Conservation (phyloP, 1,140 invertebrate species). For the Monochamus saltuarius region DNA sequence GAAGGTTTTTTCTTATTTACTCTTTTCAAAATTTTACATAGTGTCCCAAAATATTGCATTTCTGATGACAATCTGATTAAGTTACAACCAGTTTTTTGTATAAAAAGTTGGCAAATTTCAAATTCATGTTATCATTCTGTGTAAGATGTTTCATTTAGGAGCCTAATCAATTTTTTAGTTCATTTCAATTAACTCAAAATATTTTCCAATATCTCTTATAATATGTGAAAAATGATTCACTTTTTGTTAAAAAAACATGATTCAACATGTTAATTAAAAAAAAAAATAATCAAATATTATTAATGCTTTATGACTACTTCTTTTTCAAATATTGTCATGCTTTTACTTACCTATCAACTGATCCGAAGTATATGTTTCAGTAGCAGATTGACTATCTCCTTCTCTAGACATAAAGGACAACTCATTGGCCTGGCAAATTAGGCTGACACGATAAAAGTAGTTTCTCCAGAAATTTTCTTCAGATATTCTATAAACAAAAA, state of each 20-base stretch:
- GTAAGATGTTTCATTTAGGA: too few species aligned
- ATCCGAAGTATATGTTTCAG: constrained; percentile 15
- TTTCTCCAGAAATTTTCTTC: constrained; percentile 99
- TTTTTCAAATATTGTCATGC: neutral
- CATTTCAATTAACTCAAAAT: neutral
- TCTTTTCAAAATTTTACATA: too few species aligned
- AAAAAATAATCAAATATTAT: neutral
- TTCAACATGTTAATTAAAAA: neutral
- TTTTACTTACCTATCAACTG: constrained; percentile 14
- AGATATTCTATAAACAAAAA: constrained; percentile 72
- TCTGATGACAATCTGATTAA: too few species aligned
- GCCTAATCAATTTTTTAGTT: too few species aligned
- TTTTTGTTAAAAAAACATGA: too few species aligned
- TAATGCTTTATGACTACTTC: neutral
- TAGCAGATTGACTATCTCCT: constrained; percentile 43
- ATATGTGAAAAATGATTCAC: too few species aligned
- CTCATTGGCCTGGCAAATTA: constrained; percentile 96
- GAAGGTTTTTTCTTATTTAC: too few species aligned
- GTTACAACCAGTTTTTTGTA: too few species aligned
- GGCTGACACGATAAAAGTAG: constrained; percentile 98
- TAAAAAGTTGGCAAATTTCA: too few species aligned
- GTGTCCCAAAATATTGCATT: too few species aligned
- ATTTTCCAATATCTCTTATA: too few species aligned
- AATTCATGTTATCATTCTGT: neutral
- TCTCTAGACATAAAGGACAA: constrained; percentile 67